Evolutionary conservation across 64 coral and sea anemone genomes (phyloP), one percentile per base, ranked within the genome.

Genomic region (Montipora cactus): DNA sequence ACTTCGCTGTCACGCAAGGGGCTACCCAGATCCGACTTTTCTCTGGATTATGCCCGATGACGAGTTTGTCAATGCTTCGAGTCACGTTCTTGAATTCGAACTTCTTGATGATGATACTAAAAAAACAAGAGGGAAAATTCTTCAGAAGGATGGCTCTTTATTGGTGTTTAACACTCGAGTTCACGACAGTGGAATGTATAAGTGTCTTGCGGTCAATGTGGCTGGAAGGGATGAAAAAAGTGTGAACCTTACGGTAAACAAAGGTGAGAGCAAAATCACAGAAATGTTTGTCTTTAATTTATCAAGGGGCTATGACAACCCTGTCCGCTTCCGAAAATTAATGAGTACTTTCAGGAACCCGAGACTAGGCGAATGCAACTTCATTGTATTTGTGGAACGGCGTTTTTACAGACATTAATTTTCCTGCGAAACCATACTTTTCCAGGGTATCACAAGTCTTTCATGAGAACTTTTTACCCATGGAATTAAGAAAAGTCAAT

Each of bases 71-170:
- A 83, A 82, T 3, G 67, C 49, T 4, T 37, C 78, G 28, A 49
- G 6, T 14, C 11, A 18, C 23, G 5, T 61, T 74, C 14, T 8
- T 2, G 79, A 83, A 18, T 49, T 59, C 9, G 28, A 71, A 45
- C 19, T 12, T 13, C 89, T 91, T 50, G 89, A 91, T 19, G 89
- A 91, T 57, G 64, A 19, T 44, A 91, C 64, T 11, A 74, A 44
- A 83, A 58, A 4, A 14, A 47, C 9, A 51, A 49, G 89, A 59
- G 62, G 64, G 4, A 91, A 74, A 8, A 83, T 44, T 8, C 67
- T 81, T 37, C 89, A 83, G 51, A 37, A 91, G 2, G 95, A 93
- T 57, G 86, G 91, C 8, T 96, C 91, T 5, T 46, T 96, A 44
- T 7, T 96, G 6, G 55, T 96, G 8, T 92, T 87, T 18, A 81